Base-by-base conservation (phyloP, 2,888 invertebrate species). In the Leucophora obtusa region DNA sequence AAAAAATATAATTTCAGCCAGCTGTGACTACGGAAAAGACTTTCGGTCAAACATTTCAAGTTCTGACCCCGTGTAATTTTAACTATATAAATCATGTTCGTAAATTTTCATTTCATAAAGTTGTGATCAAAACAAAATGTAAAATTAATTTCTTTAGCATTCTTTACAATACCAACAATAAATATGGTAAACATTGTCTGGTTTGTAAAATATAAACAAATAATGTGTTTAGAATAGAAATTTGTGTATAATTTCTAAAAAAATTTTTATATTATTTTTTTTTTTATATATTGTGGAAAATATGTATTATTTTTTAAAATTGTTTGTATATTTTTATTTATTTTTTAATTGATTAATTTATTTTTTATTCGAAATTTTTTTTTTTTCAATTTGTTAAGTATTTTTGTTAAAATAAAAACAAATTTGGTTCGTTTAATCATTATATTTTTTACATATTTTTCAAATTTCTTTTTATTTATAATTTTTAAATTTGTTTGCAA, bases 201-300 rank as follows among this genome's bases (percentile, higher is more conserved):
- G 6, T 47, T 28, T 54, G 59, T 68, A 38, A 73, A 47, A 24
- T 65, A 50, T 51, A 74, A 59, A 59, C 73, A 74, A 56, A 21
- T 50, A 50, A 50, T 28, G 28, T 28, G 4, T 28, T 60, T 60
- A 33, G 11, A 38, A 9, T 38, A 47, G 43, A 47, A 47, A n/a
- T 47, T 14, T 47, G 2, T 47, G 5, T 47, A n/a, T 2, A n/a
- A 47, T 0, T n/a, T 6, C 2, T 47, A 5, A n/a, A 47, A n/a
- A 47, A 47, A n/a, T n/a, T 47, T 47, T n/a, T 47, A 6, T 43
- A 35, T 43, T 43, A 43, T 47, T 47, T 5, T n/a, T 47, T 47
- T 47, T 47, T 0, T 47, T n/a, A 14, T 14, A 43, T 43, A 43
- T 14, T 6, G n/a, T 47, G 14, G 14, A 38, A 47, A 47, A 47